phyloP scores from a whole-genome alignment of 30 jellyfish, hydroid and myxozoan genomes.

The Aurelia coerulea region DNA sequence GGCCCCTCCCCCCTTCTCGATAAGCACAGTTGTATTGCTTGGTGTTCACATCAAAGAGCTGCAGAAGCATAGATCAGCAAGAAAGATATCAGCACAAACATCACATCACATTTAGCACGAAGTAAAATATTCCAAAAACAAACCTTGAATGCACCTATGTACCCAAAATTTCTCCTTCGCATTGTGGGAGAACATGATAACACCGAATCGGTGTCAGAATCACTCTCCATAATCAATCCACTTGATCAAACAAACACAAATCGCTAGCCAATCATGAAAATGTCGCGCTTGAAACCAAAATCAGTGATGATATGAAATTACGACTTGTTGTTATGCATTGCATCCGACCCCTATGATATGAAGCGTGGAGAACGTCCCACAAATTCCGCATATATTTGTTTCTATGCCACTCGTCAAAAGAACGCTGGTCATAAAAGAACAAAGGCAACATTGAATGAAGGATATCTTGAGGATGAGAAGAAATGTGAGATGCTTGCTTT shows the following conservation, averaged over 20 bases:
- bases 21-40: no score
- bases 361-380: constrained; percentile 46
- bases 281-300: background rate
- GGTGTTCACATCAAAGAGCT: no score
- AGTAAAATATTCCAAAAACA: constrained; percentile 7
- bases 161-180: constrained; percentile 76
- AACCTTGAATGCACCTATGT: constrained; percentile 87
- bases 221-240: constrained; percentile 33
- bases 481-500: background rate
- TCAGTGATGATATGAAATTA: constrained; percentile 1
- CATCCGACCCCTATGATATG: constrained; percentile 20
- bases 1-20: no score
- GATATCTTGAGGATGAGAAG: background rate
- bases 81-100: no score
- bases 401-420: constrained; percentile 5
- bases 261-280: no score
- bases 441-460: constrained; percentile 27
- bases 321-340: background rate
- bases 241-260: no score
- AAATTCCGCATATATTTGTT: constrained; percentile 1
- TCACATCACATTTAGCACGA: no score
- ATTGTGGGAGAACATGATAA: constrained; percentile 28
- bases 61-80: no score
- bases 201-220: constrained; percentile 59
- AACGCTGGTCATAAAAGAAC: background rate